Evolutionary conservation across 2,113 vertebrate species (phyloP).

Genomic region (Callipepla squamata): DNA sequence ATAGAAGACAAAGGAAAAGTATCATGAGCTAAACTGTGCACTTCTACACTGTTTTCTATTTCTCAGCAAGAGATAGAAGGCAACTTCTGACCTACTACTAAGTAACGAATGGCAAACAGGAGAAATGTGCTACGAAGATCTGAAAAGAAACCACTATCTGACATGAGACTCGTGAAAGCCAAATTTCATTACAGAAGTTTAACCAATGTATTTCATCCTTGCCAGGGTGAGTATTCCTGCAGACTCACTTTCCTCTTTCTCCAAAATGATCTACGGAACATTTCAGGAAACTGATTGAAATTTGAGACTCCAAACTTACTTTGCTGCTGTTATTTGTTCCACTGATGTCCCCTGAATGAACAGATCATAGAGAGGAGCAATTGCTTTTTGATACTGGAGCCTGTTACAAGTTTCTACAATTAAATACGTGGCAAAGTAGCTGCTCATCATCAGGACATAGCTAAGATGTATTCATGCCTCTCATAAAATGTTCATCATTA

Average conservation of each 20-base stretch:
- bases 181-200: neutral
- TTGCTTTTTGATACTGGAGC: neutral
- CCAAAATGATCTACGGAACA: neutral
- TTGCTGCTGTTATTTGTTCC: neutral
- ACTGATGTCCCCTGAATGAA: neutral
- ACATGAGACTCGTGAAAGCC: neutral
- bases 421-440: neutral
- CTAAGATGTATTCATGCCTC: neutral
- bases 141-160: neutral
- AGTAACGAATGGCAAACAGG: neutral
- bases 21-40: neutral
- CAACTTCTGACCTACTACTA: neutral
- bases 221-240: neutral
- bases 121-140: neutral
- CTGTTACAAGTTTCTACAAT: neutral
- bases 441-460: neutral
- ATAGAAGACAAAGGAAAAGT: neutral
- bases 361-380: neutral
- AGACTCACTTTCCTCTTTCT: neutral
- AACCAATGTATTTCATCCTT: neutral
- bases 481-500: neutral
- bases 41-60: neutral
- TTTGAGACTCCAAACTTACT: neutral
- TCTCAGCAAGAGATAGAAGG: neutral
- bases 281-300: neutral